Evolutionary conservation across 2,888 invertebrate species (phyloP).

Genomic region (Drosophila subsilvestris): DNA sequence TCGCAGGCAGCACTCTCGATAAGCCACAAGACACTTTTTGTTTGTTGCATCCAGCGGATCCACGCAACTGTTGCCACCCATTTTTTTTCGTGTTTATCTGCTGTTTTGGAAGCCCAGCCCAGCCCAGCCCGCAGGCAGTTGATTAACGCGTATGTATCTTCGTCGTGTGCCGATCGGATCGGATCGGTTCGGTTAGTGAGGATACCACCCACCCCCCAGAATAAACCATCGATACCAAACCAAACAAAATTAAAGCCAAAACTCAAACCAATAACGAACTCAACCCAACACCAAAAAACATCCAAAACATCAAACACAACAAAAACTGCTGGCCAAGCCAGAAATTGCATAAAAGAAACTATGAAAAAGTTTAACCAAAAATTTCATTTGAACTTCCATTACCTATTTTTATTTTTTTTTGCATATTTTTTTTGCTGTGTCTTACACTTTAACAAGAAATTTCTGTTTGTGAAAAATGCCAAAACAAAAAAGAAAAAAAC

Average conservation of each 20-base stretch:
- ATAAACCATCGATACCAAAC: constrained; percentile 2
- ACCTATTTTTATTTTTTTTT: constrained; percentile 11
- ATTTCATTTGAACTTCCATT: constrained; percentile 32
- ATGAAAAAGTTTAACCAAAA: constrained; percentile 31
- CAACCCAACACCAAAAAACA: neutral
- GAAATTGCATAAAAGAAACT: constrained; percentile 7
- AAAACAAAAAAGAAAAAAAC: constrained; percentile 3
- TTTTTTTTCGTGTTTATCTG: constrained; percentile 5
- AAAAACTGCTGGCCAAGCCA: constrained; percentile 18
- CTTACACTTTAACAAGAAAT: neutral
- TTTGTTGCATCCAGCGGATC: constrained; percentile 9
- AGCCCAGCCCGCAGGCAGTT: constrained; percentile 20
- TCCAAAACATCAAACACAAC: constrained; percentile 21
- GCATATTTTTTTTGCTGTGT: constrained; percentile 28
- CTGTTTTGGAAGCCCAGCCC: constrained; percentile 11
- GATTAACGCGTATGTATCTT: constrained; percentile 45
- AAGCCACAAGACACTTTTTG: constrained; percentile 12
- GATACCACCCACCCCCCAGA: neutral
- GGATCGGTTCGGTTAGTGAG: constrained; percentile 2
- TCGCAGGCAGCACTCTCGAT: neutral
- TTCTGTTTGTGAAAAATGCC: constrained; percentile 26
- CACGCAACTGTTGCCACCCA: neutral
- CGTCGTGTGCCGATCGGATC: constrained; percentile 17
- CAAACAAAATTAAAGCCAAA: constrained; percentile 25
- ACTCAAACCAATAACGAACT: constrained; percentile 13